Evolutionary conservation across 2,888 invertebrate species (phyloP), one percentile per base, ranked within the genome.

Genomic region (Brachylomia viminalis): DNA sequence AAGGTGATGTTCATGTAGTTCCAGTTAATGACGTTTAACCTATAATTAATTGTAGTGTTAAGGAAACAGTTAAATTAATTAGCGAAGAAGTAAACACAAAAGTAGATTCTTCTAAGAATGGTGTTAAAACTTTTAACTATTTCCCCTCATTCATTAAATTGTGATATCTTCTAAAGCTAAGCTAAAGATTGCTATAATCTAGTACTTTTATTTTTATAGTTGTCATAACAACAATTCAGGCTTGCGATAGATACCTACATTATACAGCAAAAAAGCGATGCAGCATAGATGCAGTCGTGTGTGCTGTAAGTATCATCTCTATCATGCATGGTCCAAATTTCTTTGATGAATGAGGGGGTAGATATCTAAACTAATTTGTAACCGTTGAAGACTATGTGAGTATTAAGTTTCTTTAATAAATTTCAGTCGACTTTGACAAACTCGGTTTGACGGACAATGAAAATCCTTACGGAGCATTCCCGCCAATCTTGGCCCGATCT

Each of bases 361-460:
- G n/a, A 49, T 17, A 33, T 42, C 15, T 38, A 52, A 79, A 62
- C 47, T 38, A 70, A 64, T 67, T 62, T 49, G 1, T 23, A 33
- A 52, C 38, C 30, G 47, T 20, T 8, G 10, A 33, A 47, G n/a
- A 38, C 27, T 30, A 59, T 38, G 13, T 13, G 20, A 42, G 1
- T 72, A 58, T 38, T 33, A 52, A 42, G 4, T 20, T 45, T 66
- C 0, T 62, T 27, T 64, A 42, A 52, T 58, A 7, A 52, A 33
- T 93, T 92, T 56, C 96, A 98, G 98, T 98, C 93, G 98, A 98
- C 91, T 98, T 98, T 92, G 98, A 98, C 93, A 98, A 98, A 92
- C 94, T 98, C 84, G 98, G 98, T 23, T 93, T 98, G 87, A 98
- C 98, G n/a, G 98, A 98, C 92, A 98, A 98, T 92, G 98, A 98